Percentiles rank a stretch among this genome's conserved stretches.
These are phyloP conservation scores for Colostygia pectinataria DNA, from an alignment of 2,888 invertebrate genomes.

Conservation along the genomic window DNA sequence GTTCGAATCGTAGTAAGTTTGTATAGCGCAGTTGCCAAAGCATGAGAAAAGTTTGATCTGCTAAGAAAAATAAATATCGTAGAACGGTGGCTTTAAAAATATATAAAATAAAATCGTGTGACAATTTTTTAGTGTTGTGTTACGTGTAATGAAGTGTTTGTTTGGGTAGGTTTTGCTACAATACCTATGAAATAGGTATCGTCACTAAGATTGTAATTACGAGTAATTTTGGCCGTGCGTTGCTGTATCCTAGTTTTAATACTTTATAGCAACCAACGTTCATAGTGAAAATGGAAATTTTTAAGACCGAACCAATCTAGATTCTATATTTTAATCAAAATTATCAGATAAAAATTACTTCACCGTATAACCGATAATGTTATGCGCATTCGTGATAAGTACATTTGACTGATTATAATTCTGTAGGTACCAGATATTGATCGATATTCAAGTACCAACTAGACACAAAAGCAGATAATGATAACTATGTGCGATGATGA, in stretches of 20 bases:
- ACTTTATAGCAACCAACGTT: too few relatives aligned
- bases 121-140: neutral
- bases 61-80: too few relatives aligned
- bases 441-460: neutral
- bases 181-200: too few relatives aligned
- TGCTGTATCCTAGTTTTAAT: too few relatives aligned
- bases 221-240: too few relatives aligned
- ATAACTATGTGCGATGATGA: neutral
- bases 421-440: neutral
- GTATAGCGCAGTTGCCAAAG: conserved; percentile 25
- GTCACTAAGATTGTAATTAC: too few relatives aligned
- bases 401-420: conserved; percentile 2
- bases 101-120: neutral
- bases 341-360: too few relatives aligned
- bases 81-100: neutral
- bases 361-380: neutral
- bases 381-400: neutral
- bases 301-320: too few relatives aligned
- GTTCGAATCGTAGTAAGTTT: conserved; percentile 34
- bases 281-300: too few relatives aligned
- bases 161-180: neutral
- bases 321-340: too few relatives aligned
- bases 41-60: conserved; percentile 1
- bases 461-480: neutral
- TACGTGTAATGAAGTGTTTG: neutral